Conservation (phyloP, 1,140 invertebrate genomes). For the Drosophila bocki region DNA sequence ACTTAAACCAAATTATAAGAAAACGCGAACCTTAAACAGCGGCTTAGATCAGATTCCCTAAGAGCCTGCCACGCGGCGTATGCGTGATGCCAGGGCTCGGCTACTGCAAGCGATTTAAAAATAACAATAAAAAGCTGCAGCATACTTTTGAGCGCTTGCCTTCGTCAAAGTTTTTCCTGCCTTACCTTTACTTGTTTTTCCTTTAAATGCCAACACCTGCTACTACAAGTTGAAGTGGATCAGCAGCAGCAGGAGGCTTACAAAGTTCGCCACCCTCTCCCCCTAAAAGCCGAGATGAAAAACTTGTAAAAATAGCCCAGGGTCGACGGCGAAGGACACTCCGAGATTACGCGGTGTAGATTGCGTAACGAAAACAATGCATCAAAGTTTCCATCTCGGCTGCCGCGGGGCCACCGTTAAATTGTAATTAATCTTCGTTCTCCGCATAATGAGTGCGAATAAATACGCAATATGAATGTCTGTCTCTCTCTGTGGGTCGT, state of each 20-base stretch:
- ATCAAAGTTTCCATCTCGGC: constrained; percentile 33
- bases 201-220: constrained; percentile 69
- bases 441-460: constrained; percentile 36
- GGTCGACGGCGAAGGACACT: constrained; percentile 37
- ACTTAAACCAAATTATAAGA: neutral
- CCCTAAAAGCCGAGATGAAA: constrained; percentile 17
- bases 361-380: constrained; percentile 48
- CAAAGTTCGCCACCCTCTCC: constrained; percentile 36
- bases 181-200: constrained; percentile 27
- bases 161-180: constrained; percentile 48
- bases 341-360: constrained; percentile 54
- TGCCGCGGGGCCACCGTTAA: constrained; percentile 48
- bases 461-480: constrained; percentile 23
- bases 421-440: constrained; percentile 76
- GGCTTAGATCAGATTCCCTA: neutral
- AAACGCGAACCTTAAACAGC: neutral
- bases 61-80: constrained; percentile 11
- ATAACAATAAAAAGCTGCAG: constrained; percentile 44
- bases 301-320: constrained; percentile 57
- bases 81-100: constrained; percentile 5
- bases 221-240: constrained; percentile 71
- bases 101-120: constrained; percentile 14
- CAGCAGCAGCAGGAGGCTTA: constrained; percentile 59
- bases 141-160: constrained; percentile 49
- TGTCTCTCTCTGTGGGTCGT: constrained; percentile 15